Conservation (phyloP, 2,113 vertebrate genomes). For the Neolamprologus toae region DNA sequence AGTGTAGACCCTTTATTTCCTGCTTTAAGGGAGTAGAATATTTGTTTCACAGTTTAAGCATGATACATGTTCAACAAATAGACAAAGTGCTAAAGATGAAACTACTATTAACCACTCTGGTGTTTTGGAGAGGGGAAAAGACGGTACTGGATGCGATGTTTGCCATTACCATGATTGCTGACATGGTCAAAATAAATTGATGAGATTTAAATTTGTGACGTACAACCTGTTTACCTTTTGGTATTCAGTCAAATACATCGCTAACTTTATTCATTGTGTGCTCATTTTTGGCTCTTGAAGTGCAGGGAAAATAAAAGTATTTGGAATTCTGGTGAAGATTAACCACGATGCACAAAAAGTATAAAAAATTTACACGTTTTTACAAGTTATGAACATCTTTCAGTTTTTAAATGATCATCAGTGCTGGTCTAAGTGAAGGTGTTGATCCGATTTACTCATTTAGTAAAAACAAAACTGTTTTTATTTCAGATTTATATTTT, state of each 20-base stretch:
- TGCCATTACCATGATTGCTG: background rate
- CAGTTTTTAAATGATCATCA: background rate
- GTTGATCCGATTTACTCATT: background rate
- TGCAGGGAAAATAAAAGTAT: background rate
- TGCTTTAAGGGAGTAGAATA: background rate
- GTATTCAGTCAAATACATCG: background rate
- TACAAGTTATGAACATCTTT: background rate
- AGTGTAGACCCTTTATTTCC: background rate
- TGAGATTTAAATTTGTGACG: background rate
- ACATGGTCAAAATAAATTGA: background rate
- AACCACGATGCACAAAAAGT: fast-evolving
- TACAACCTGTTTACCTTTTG: background rate
- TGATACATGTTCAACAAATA: background rate
- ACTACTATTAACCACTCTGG: background rate
- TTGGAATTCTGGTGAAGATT: fast-evolving
- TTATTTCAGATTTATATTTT: background rate
- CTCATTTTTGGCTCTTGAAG: background rate
- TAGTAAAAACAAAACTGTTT: background rate
- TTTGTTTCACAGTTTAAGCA: background rate
- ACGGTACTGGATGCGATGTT: fast-evolving
- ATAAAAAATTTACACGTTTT: background rate
- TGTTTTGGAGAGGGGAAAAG: background rate
- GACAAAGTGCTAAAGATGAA: background rate
- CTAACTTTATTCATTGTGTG: background rate
- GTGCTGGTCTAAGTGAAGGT: background rate